A percentile compares a stretch with the other conserved stretches of the same genome.
Conservation (phyloP, 2,113 vertebrate species). For the Geothlypis trichas region DNA sequence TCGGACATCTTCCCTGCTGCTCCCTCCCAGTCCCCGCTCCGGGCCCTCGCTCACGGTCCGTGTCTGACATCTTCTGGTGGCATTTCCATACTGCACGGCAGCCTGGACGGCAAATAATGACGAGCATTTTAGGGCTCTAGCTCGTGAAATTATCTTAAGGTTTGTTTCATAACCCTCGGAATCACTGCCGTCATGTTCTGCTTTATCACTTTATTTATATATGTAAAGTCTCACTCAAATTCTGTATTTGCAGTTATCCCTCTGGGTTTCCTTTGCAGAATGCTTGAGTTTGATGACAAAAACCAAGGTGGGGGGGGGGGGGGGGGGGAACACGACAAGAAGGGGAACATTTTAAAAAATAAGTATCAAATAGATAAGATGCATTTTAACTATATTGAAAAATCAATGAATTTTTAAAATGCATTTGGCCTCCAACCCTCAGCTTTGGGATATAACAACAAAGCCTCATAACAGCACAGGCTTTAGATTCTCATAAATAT, state of each 20-base stretch:
- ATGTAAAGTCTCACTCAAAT: neutral
- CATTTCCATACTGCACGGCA: slow-evolving; percentile 3
- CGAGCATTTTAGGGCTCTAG: neutral
- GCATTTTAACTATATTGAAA: neutral
- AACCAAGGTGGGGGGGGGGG: accelerated
- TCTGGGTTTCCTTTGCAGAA: neutral
- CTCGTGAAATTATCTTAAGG: neutral
- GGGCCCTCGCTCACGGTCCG: neutral
- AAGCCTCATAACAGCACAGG: neutral
- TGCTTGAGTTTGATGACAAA: neutral
- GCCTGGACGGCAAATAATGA: accelerated
- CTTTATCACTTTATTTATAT: neutral
- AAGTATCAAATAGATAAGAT: neutral
- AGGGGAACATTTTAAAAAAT: neutral
- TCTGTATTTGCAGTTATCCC: neutral
- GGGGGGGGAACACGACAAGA: no score
- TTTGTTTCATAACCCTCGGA: neutral
- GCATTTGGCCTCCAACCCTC: neutral
- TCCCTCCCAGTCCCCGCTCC: accelerated
- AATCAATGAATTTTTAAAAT: neutral
- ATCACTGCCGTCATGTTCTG: neutral
- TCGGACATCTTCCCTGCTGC: neutral
- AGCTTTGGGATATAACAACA: neutral
- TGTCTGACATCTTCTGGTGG: slow-evolving; percentile 75
- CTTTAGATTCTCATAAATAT: neutral